Evolutionary conservation across 2,888 invertebrate genomes (phyloP), one percentile per base, ranked within the genome.

Genomic region (Bibio marci): DNA sequence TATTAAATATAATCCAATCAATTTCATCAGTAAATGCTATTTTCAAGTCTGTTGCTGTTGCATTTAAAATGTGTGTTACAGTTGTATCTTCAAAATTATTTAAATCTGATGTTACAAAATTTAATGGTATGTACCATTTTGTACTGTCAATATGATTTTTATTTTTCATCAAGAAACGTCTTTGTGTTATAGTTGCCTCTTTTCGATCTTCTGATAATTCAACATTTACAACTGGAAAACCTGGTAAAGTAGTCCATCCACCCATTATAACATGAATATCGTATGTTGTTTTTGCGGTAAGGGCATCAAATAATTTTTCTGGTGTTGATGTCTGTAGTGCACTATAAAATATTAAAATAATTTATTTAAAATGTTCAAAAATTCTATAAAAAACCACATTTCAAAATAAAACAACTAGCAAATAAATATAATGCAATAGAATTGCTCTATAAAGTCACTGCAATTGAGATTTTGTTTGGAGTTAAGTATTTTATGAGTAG

Each of bases 201-300:
- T 27, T 35, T 1, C 45, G 39, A 3, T 47, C 42, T 3, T 30
- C 4, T 2, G 17, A 37, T 1, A 45, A 22, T 2, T 37, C 47
- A 2, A 78, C 71, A 1, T 54, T 65, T 1, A 80, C 55, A 2
- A 77, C 62, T 0, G 80, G 81, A 48, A 69, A 78, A 0, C 79
- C 78, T 10, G 68, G 58, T 48, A 76, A 69, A 32, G 66, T 65
- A 11, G 77, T 71, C 77, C 79, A 83, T 10, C 13, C 13, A 2
- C 19, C 27, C 12, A 59, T 49, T 13, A 59, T 40, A 18, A 55
- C 44, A 17, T 65, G 49, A 0, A 41, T 19, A 1, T 44, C 49
- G 1, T 54, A 49, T 10, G 57, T 63, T 42, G 55, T 50, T 30
- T 50, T 35, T 1, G 31, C 12, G 44, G 66, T 58, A 1, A 75